Conservation (phyloP, 92 coral and sea anemone genomes). For the Isaurus tuberculatus region DNA sequence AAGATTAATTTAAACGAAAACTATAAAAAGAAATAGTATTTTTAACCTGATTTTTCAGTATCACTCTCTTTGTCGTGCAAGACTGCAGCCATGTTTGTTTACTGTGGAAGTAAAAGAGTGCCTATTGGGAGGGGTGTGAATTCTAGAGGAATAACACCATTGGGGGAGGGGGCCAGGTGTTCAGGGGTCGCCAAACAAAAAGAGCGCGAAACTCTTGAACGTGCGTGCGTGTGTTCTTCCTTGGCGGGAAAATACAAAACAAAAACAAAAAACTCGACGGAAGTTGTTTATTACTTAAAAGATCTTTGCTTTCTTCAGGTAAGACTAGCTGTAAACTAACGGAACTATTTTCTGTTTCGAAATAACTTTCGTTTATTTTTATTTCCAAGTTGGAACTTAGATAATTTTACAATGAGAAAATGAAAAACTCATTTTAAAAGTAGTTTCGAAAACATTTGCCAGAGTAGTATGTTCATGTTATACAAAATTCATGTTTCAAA, state of each 20-base stretch:
- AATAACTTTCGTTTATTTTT: no score
- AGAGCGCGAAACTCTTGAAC: slow-evolving; percentile 9
- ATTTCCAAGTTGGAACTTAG: no score
- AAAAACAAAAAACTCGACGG: no score
- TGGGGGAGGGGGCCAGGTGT: background rate
- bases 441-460: no score
- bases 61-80: background rate
- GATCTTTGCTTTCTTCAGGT: no score
- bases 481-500: background rate
- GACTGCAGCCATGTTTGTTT: slow-evolving; percentile 44
- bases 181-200: background rate
- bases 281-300: no score
- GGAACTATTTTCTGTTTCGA: no score
- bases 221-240: background rate
- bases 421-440: no score
- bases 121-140: background rate
- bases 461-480: no score
- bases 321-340: no score
- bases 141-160: no score
- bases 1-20: background rate
- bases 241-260: slow-evolving; percentile 21
- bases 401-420: no score
- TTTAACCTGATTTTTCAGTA: slow-evolving; percentile 3
- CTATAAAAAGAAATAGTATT: background rate
- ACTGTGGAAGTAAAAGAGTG: background rate